Evolutionary conservation across 2,888 invertebrate genomes (phyloP).

Genomic region (Mimumesa dahlbomi): DNA sequence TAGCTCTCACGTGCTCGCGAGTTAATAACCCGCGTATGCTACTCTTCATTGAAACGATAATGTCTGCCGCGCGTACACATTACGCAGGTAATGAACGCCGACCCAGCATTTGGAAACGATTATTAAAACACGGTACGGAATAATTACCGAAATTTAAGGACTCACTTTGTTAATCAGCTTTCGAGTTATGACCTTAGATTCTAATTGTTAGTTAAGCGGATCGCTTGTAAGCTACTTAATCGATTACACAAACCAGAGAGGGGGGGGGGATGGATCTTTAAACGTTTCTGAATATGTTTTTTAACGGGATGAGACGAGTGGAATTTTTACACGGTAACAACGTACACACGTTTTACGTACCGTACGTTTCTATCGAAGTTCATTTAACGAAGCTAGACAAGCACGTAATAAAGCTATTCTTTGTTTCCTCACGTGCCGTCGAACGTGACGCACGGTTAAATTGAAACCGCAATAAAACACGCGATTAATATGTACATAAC

Average conservation of each 20-base stretch:
- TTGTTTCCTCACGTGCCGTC: neutral
- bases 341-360: neutral
- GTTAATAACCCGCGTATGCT: conserved; percentile 50
- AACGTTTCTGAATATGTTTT: neutral
- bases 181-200: too few species aligned
- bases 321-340: neutral
- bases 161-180: conserved; percentile 44
- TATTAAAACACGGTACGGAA: conserved; percentile 35
- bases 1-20: conserved; percentile 36
- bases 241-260: neutral
- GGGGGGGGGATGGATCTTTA: neutral
- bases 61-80: conserved; percentile 21
- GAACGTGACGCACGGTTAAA: conserved; percentile 1
- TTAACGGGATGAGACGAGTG: neutral
- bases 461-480: conserved; percentile 24
- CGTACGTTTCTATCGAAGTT: conserved; percentile 1
- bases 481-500: conserved; percentile 39
- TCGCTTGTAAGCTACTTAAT: neutral
- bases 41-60: conserved; percentile 49
- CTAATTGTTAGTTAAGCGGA: too few species aligned
- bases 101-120: conserved; percentile 31
- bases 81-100: conserved; percentile 40
- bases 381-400: neutral
- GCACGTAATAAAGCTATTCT: neutral
- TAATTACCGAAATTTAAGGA: conserved; percentile 40